phyloP scores from a whole-genome alignment of 2,888 invertebrate species.

The Melinopterus prodromus region DNA sequence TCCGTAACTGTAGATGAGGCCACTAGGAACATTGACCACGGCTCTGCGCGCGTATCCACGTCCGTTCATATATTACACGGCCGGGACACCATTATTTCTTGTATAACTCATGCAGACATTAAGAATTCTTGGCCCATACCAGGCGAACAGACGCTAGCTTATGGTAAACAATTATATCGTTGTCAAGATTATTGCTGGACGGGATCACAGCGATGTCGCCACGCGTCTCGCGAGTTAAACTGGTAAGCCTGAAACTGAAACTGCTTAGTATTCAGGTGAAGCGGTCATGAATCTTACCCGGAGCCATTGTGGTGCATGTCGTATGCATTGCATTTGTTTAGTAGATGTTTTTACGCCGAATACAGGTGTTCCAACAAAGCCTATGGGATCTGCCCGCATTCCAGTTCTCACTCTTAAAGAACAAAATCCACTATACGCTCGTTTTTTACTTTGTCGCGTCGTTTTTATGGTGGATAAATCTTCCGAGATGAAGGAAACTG shows the following conservation, averaged over 20 bases:
- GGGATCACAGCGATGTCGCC: background rate
- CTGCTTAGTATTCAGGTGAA: background rate
- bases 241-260: background rate
- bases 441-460: background rate
- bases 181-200: background rate
- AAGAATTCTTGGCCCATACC: background rate
- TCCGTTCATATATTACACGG: background rate
- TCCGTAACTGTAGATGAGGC: too few relatives aligned
- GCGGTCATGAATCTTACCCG: background rate
- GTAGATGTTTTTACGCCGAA: background rate
- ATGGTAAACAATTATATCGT: background rate
- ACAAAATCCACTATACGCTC: background rate
- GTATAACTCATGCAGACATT: background rate
- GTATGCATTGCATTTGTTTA: background rate
- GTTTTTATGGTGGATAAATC: background rate
- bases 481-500: background rate
- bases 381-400: background rate
- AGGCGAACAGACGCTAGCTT: background rate
- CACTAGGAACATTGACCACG: background rate
- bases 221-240: too few relatives aligned
- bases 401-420: background rate
- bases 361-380: slow-evolving; percentile 4
- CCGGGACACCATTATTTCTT: background rate
- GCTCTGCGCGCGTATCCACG: background rate
- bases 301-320: background rate